Base-by-base conservation (phyloP, 35 echinoderm and acorn worm species). In the Patiria miniata region DNA sequence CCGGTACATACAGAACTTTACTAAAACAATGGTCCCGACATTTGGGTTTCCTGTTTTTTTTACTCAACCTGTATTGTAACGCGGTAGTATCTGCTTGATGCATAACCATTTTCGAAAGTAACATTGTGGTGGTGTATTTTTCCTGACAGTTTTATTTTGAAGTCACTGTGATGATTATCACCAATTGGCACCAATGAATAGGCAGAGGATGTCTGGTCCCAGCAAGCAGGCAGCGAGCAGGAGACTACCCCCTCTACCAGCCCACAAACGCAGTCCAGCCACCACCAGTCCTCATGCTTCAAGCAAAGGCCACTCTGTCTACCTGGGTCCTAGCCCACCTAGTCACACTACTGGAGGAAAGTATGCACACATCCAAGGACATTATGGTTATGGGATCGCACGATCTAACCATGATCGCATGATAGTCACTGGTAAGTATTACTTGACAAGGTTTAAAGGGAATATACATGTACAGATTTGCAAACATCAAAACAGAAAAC, bases 181-280 rank as follows among this genome's bases (percentile, higher is more conserved):
- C 14, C 7, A 73, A 30, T 73, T 23, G 29, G 65, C 65, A 26
- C 65, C 39, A 30, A 23, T 73, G 65, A 73, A 73, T 30, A 69
- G 16, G 39, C 38, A 52, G 9, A 91, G 84, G 40, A 95, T 95
- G 93, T 95, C 93, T n/a, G 91, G 87, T 32, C 87, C 93, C 5
- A 86, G 83, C 19, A 79, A 90, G 19, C 93, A 95, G 61, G 86
- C 91, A 32, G 89, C 89, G 1, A 95, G 55, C 57, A 60, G 93
- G 14, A 83, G 93, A 50, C 81, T 95, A 30, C 93, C 93, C 26
- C 93, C 93, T n/a, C 85, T 95, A 7, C 93, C 93, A 5, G 86
- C 81, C 36, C 90, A 39, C 42, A 84, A 73, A 12, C 79, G 82
- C 21, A 83, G 58, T 44, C 60, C 73, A 7, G 40, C 86, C 44